Evolutionary conservation across 1,140 invertebrate genomes (phyloP).

Genomic region (Palaemon carinicauda): DNA sequence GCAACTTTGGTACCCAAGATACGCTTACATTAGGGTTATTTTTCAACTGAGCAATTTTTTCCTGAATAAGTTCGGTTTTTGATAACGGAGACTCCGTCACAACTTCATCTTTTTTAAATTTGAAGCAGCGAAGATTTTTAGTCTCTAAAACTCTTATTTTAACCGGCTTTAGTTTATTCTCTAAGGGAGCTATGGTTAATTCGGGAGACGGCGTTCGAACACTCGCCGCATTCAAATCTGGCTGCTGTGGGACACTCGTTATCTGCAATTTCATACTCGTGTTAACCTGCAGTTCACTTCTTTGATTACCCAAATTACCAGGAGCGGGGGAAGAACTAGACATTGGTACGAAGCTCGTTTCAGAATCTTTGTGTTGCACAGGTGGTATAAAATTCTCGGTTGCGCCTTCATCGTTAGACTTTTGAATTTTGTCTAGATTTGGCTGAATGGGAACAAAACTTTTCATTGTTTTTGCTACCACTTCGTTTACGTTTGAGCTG

Average conservation of each 20-base stretch:
- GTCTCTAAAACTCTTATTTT: constrained; percentile 28
- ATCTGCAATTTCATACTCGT: too few relatives aligned
- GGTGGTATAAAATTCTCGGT: not conserved
- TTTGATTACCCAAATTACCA: too few relatives aligned
- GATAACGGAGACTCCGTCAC: not conserved
- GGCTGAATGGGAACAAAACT: constrained; percentile 37
- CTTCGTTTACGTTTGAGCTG: not conserved
- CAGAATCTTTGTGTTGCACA: not conserved
- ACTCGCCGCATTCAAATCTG: not conserved
- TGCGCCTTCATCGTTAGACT: not conserved
- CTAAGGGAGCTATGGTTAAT: not conserved
- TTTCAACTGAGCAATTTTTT: constrained; percentile 39
- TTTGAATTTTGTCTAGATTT: not conserved
- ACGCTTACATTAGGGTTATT: constrained; percentile 46
- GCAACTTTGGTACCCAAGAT: constrained; percentile 23
- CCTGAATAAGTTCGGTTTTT: not conserved
- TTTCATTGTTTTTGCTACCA: constrained; percentile 26
- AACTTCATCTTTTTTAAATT: not conserved
- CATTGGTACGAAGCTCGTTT: too few relatives aligned
- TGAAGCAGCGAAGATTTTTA: constrained; percentile 7
- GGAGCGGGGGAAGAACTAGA: too few relatives aligned
- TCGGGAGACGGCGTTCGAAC: not conserved
- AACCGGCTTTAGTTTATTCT: not conserved
- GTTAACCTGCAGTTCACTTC: too few relatives aligned
- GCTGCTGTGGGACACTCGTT: too few relatives aligned